Evolutionary conservation across 2,888 invertebrate genomes (phyloP).

Genomic region (Clostera curtula): DNA sequence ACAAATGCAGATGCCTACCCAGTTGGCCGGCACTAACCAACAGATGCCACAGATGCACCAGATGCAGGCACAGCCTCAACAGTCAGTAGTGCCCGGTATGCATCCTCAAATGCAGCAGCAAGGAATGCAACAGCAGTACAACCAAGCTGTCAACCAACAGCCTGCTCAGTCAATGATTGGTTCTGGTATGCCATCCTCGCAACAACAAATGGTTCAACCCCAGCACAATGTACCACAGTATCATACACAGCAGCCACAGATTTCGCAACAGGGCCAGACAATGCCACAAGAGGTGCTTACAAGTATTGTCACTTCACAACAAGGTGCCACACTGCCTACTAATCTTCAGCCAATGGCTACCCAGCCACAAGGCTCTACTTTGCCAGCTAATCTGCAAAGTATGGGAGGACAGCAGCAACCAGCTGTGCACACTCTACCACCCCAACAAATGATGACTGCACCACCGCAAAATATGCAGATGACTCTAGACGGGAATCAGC

Average conservation of each 20-base stretch:
- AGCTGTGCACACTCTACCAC: constrained; percentile 56
- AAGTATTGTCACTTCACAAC: constrained; percentile 66
- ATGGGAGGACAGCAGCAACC: constrained; percentile 67
- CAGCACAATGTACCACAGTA: constrained; percentile 69
- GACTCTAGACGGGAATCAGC: constrained; percentile 72
- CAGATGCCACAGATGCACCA: constrained; percentile 72
- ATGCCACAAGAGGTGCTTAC: constrained; percentile 67
- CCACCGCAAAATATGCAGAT: constrained; percentile 71
- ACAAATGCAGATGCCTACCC: constrained; percentile 67
- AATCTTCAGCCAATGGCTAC: constrained; percentile 63
- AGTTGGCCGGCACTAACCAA: constrained; percentile 57
- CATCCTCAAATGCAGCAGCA: constrained; percentile 70
- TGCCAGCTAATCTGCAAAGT: constrained; percentile 75
- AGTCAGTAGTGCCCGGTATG: constrained; percentile 66
- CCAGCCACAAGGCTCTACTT: constrained; percentile 75
- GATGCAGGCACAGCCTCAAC: constrained; percentile 65
- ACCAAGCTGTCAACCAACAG: constrained; percentile 67
- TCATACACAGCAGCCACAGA: constrained; percentile 65
- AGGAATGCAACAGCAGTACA: constrained; percentile 70
- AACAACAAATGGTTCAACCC: constrained; percentile 66
- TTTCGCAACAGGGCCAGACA: constrained; percentile 67
- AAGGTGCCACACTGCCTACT: constrained; percentile 62
- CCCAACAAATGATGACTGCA: constrained; percentile 73
- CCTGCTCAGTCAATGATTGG: constrained; percentile 62
- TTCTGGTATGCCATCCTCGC: constrained; percentile 59